These are phyloP conservation scores for Athalia circularis DNA, from an alignment of 2,888 invertebrate genomes.

Conservation along the genomic window DNA sequence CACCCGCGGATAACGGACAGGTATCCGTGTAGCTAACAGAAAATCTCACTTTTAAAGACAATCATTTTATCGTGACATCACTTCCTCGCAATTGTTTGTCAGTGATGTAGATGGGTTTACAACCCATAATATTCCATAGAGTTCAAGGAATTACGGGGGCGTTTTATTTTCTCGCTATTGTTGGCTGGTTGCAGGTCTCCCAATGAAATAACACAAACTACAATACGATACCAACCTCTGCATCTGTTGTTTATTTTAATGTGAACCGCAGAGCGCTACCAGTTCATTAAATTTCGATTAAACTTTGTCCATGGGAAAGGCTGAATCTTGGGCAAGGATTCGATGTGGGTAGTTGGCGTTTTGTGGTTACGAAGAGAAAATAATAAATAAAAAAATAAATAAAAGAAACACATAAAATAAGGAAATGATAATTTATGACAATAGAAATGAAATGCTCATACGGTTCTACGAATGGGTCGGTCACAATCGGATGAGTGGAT, in stretches of 20 bases:
- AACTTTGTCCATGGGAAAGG: slow-evolving; percentile 17
- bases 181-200: background rate
- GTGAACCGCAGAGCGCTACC: slow-evolving; percentile 19
- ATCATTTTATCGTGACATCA: background rate
- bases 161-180: slow-evolving; percentile 22
- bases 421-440: background rate
- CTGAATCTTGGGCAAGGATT: background rate
- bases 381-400: no score
- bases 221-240: no score
- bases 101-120: background rate
- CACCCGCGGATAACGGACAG: no score
- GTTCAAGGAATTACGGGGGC: slow-evolving; percentile 18
- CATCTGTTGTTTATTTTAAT: background rate
- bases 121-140: slow-evolving; percentile 21
- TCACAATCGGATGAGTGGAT: no score
- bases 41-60: background rate
- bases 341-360: background rate
- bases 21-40: background rate
- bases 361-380: background rate
- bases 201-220: no score
- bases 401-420: no score
- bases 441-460: slow-evolving; percentile 17
- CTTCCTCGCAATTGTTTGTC: slow-evolving; percentile 14
- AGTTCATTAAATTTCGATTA: slow-evolving; percentile 38
- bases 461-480: no score